Evolutionary conservation across 1,140 invertebrate species (phyloP), one percentile per base, ranked within the genome.

Genomic region (Vanessa atalanta): DNA sequence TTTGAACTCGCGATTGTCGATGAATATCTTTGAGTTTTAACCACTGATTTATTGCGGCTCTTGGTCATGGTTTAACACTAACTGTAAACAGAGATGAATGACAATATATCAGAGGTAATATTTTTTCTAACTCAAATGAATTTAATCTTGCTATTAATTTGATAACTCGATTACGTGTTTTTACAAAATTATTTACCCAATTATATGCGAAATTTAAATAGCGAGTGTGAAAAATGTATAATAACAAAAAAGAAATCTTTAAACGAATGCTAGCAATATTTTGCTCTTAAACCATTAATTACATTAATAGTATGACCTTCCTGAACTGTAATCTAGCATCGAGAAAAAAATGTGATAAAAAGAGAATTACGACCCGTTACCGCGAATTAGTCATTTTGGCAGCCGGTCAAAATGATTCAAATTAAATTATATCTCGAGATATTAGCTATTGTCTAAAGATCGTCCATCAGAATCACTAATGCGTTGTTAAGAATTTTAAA

Each of bases 361-460:
- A 73, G 72, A 87, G 79, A 88, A 84, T 85, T 76, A 86, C 83
- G 81, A 83, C 66, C 75, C 77, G 79, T 81, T 83, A 78, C 75
- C 78, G 73, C 63, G 84, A 84, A 90, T 91, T 91, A 89, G 88
- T 90, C 88, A 90, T 86, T 87, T 79, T 91, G 89, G 89, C 89
- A 88, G 66, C 76, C 83, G 80, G 75, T 89, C 88, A 90, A 90
- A 84, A 72, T 78, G 76, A 81, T 51, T 78, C 82, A 80, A 86
- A 88, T 87, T 83, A 89, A 89, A 87, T 88, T 75, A 87, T 81
- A 82, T 80, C 76, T 79, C 68, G 81, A 83, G 70, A 83, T 80
- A 83, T 81, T 76, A 71, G 74, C 85, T 82, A 89, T 90, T 88
- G 87, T 89, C 84, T 84, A 63, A 79, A 85, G 78, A 82, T 79